A percentile compares a stretch with the other conserved stretches of the same genome.
Evolutionary conservation across 2,797 vertebrate genomes (phyloP).

Genomic region (Cyclura pinguis): DNA sequence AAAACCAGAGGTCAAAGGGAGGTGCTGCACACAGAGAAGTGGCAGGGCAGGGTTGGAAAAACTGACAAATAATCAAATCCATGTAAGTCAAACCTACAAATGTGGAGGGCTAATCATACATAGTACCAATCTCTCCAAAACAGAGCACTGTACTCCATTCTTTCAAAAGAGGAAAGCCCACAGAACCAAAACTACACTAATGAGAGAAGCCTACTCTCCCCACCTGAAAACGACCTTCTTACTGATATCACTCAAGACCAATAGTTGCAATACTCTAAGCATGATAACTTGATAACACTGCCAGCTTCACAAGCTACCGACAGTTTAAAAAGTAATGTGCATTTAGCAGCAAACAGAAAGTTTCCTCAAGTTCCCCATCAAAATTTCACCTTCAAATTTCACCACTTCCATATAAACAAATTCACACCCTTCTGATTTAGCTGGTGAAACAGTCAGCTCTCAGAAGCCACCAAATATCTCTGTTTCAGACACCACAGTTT

Average conservation of each 20-base stretch:
- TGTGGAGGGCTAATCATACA: not conserved
- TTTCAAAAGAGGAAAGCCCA: constrained; percentile 54
- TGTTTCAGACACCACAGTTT: not conserved
- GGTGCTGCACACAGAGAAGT: too few species aligned
- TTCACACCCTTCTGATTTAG: not conserved
- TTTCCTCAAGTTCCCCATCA: not conserved
- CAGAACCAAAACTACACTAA: constrained; percentile 17
- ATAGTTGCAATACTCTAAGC: not conserved
- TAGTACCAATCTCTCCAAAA: constrained; percentile 36
- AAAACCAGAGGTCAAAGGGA: too few species aligned
- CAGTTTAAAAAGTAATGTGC: not conserved
- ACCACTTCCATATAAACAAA: not conserved
- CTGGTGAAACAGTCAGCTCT: not conserved
- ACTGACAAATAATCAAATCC: too few species aligned
- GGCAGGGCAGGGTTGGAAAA: too few species aligned
- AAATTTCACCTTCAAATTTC: not conserved
- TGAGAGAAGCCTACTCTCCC: not conserved
- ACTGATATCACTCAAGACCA: not conserved
- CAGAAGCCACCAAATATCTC: not conserved
- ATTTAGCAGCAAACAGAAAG: not conserved
- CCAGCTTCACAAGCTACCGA: not conserved
- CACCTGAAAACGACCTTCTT: not conserved
- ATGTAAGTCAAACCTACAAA: too few species aligned
- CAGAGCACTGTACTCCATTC: constrained; percentile 11
- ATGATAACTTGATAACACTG: not conserved